Evolutionary conservation across 2,888 invertebrate species (phyloP).

Genomic region (Macrosiphum euphorbiae): DNA sequence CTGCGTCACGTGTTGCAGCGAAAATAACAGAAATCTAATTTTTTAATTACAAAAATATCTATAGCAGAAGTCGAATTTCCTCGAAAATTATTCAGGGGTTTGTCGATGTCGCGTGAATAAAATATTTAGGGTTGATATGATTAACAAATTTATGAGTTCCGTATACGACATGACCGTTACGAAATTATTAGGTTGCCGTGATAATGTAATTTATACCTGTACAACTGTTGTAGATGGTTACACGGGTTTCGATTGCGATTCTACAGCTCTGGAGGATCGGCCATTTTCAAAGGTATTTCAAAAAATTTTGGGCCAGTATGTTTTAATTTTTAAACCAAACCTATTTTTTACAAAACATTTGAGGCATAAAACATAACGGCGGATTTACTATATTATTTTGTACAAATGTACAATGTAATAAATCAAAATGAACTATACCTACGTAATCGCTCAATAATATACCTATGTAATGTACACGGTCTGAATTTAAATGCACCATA

Average conservation of each 20-base stretch:
- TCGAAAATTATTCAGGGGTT: background rate
- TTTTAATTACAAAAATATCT: background rate
- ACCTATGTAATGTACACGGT: background rate
- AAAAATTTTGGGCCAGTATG: background rate
- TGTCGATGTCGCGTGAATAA: background rate
- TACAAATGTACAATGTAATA: background rate
- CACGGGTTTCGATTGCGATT: background rate
- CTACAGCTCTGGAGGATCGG: background rate
- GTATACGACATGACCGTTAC: background rate
- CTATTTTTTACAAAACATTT: background rate
- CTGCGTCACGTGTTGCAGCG: background rate
- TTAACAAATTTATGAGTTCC: background rate
- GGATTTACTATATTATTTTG: background rate
- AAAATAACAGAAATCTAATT: background rate
- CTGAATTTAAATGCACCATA: background rate
- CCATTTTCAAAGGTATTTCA: background rate
- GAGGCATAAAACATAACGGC: background rate
- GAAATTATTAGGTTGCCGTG: background rate
- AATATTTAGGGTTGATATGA: background rate
- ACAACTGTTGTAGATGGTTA: background rate
- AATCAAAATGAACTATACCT: background rate
- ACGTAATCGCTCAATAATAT: background rate
- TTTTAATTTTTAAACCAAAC: background rate
- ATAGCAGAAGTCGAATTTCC: background rate
- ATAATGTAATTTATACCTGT: background rate